phyloP scores from a whole-genome alignment of 1,140 invertebrate genomes.

The Penaeus vannamei region DNA sequence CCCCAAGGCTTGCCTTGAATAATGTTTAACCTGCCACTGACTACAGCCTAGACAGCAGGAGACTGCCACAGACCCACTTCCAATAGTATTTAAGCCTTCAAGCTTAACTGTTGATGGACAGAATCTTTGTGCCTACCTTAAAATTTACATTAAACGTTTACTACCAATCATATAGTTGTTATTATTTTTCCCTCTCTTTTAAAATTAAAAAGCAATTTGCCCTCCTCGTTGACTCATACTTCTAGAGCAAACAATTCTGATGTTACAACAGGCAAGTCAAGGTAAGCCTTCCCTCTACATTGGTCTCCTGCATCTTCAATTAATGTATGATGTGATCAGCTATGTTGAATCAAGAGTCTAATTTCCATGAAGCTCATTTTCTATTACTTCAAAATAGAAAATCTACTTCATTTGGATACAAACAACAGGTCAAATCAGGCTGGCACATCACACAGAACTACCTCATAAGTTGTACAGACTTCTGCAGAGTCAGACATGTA shows the following conservation, averaged over 20 bases:
- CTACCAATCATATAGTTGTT: background rate
- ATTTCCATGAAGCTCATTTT: background rate
- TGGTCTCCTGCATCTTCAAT: slow-evolving; percentile 36
- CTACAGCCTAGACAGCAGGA: slow-evolving; percentile 49
- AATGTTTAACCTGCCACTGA: slow-evolving; percentile 46
- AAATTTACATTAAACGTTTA: background rate
- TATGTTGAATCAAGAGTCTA: slow-evolving; percentile 7
- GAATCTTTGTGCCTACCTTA: no score
- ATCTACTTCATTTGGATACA: slow-evolving; percentile 1
- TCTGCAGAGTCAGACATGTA: slow-evolving; percentile 23
- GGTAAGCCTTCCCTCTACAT: slow-evolving; percentile 28
- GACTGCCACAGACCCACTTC: slow-evolving; percentile 42
- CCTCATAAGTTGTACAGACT: slow-evolving; percentile 31
- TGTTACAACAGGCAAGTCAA: slow-evolving; percentile 28
- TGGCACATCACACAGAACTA: slow-evolving; percentile 17
- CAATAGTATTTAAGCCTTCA: slow-evolving; percentile 35
- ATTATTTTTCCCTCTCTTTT: background rate
- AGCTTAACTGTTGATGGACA: slow-evolving; percentile 18
- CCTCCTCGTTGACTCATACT: slow-evolving; percentile 18
- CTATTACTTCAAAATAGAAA: slow-evolving; percentile 13
- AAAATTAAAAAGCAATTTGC: slow-evolving; percentile 42
- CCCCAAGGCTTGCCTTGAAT: slow-evolving; percentile 16
- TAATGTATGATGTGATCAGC: slow-evolving; percentile 27
- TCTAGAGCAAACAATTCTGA: background rate
- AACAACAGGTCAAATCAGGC: slow-evolving; percentile 26